Conservation (phyloP, 2,113 vertebrate genomes). For the Ardeotis arabs region DNA sequence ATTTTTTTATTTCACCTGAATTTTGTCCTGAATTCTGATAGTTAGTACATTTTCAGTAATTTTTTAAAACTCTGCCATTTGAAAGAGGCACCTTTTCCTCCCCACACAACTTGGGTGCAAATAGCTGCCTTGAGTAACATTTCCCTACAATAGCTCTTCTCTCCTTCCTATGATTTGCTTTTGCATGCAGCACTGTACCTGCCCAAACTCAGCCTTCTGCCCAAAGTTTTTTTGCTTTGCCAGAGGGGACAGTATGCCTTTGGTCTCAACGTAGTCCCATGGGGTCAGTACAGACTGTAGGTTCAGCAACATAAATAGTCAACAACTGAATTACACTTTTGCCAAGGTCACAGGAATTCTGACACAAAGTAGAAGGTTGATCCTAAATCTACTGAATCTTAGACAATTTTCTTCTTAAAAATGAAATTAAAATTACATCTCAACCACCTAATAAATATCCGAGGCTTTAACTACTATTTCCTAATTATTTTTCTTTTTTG, state of each 20-base stretch:
- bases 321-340: neutral
- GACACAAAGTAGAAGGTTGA: neutral
- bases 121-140: neutral
- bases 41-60: neutral
- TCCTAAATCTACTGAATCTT: neutral
- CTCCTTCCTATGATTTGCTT: neutral
- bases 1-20: neutral
- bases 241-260: neutral
- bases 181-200: neutral
- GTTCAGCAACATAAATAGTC: neutral
- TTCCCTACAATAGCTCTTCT: neutral
- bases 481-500: neutral
- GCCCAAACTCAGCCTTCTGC: neutral
- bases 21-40: neutral
- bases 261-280: neutral
- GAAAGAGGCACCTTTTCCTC: neutral
- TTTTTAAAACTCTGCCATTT: neutral
- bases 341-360: neutral
- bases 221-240: neutral
- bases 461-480: neutral
- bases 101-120: neutral
- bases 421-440: neutral
- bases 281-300: rapidly evolving
- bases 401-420: neutral
- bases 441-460: neutral